phyloP scores from a whole-genome alignment of 2,888 invertebrate genomes.

The Drosophila nigricruria region DNA sequence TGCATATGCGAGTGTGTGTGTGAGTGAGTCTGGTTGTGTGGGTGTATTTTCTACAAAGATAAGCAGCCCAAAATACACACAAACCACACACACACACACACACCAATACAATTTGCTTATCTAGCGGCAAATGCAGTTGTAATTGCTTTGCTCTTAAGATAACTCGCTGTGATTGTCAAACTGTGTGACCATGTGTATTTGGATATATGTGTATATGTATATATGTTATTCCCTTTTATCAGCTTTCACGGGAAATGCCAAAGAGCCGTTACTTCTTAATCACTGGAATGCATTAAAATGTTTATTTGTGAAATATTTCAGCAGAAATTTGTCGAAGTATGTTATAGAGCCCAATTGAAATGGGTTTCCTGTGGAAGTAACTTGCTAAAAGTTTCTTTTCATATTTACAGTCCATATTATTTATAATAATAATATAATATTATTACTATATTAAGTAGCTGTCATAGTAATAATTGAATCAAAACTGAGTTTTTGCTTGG shows the following conservation, averaged over 20 bases:
- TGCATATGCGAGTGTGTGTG: constrained; percentile 30
- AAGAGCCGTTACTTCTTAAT: constrained; percentile 20
- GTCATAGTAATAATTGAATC: background rate
- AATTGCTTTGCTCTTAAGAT: constrained; percentile 31
- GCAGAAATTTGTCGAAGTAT: background rate
- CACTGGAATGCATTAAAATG: background rate
- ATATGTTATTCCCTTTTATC: constrained; percentile 16
- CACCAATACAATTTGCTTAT: constrained; percentile 24
- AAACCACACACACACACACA: constrained; percentile 10
- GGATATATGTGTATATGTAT: background rate
- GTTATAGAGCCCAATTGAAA: background rate
- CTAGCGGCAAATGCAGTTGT: constrained; percentile 24
- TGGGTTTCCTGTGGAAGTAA: background rate
- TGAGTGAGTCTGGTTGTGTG: constrained; percentile 5
- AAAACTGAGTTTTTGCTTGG: background rate
- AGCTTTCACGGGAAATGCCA: constrained; percentile 29
- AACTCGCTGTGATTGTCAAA: constrained; percentile 18
- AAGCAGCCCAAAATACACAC: constrained; percentile 19
- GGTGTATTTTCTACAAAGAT: constrained; percentile 23
- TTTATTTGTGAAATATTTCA: background rate
- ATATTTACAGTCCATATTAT: no score
- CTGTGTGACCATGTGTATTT: constrained; percentile 2
- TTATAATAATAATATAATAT: no score
- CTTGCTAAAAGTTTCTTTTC: no score
- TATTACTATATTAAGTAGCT: background rate